A percentile compares a stretch with the other conserved stretches of the same genome.
Conservation (phyloP, 2,888 invertebrate species). For the Hermaeophaga mercurialis region DNA sequence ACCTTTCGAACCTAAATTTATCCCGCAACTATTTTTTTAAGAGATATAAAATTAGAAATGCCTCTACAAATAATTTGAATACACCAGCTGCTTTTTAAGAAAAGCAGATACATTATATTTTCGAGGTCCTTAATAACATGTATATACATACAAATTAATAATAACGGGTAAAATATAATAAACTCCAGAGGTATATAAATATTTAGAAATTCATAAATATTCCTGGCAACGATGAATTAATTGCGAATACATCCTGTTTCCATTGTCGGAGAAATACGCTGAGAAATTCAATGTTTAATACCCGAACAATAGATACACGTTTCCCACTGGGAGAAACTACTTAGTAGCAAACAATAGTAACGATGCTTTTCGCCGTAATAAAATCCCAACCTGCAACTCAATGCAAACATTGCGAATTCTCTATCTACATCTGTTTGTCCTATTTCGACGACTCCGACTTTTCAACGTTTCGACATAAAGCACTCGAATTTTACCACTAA, state of each 20-base stretch:
- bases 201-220: slow-evolving; percentile 12
- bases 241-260: slow-evolving; percentile 24
- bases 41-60: too few relatives aligned
- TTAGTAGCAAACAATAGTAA: slow-evolving; percentile 31
- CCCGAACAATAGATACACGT: slow-evolving; percentile 33
- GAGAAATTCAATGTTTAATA: slow-evolving; percentile 32
- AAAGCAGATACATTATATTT: too few relatives aligned
- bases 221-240: slow-evolving; percentile 17
- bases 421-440: slow-evolving; percentile 10
- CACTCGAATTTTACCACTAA: background rate
- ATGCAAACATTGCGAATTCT: slow-evolving; percentile 26
- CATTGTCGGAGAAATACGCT: slow-evolving; percentile 14
- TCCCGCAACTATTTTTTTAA: too few relatives aligned
- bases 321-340: slow-evolving; percentile 30
- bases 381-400: slow-evolving; percentile 23
- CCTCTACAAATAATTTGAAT: too few relatives aligned
- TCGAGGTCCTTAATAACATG: too few relatives aligned
- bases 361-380: slow-evolving; percentile 27
- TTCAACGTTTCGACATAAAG: background rate
- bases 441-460: slow-evolving; percentile 7
- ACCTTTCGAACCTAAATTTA: too few relatives aligned
- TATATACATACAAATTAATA: too few relatives aligned
- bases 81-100: too few relatives aligned
- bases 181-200: too few relatives aligned
- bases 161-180: too few relatives aligned